These are phyloP conservation scores for Sabatieria punctata DNA, from an alignment of 2,888 invertebrate genomes.

Conservation along the genomic window DNA sequence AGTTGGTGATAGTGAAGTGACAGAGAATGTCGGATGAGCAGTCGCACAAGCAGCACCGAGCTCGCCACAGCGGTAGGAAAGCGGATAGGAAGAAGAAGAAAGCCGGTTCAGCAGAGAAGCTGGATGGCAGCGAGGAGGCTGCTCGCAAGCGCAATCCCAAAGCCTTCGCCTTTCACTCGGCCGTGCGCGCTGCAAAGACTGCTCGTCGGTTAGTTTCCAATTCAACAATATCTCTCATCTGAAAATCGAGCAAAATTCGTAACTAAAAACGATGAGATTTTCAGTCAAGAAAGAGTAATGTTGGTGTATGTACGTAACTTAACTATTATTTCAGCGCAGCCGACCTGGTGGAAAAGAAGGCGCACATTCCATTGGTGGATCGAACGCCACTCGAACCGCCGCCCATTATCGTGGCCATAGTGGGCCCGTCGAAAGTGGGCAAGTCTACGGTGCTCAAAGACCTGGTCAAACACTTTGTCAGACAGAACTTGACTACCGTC, in stretches of 20 bases:
- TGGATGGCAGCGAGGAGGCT: background rate
- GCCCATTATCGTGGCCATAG: slow-evolving; percentile 73
- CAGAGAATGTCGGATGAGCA: background rate
- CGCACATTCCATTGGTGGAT: slow-evolving; percentile 80
- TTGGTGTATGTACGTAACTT: background rate
- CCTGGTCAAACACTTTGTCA: slow-evolving; percentile 71
- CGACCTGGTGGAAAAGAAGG: slow-evolving; percentile 42
- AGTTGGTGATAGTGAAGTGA: too few relatives aligned
- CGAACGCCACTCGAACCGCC: slow-evolving; percentile 74
- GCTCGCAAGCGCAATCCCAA: slow-evolving; percentile 71
- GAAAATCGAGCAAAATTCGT: too few relatives aligned
- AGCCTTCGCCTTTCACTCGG: slow-evolving; percentile 88
- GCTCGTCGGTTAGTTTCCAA: slow-evolving; percentile 52
- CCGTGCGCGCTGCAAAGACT: slow-evolving; percentile 65
- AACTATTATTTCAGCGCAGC: slow-evolving; percentile 32
- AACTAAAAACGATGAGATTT: too few relatives aligned
- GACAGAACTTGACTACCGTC: slow-evolving; percentile 60
- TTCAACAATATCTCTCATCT: too few relatives aligned
- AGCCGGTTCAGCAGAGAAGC: background rate
- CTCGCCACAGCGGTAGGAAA: slow-evolving; percentile 6
- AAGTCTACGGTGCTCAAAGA: slow-evolving; percentile 81
- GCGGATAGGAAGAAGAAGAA: background rate
- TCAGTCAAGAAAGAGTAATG: too few relatives aligned
- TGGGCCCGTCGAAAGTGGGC: slow-evolving; percentile 87
- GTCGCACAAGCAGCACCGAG: slow-evolving; percentile 5